Evolutionary conservation across 2,888 invertebrate genomes (phyloP), one percentile per base, ranked within the genome.

Genomic region (Tipula unca): DNA sequence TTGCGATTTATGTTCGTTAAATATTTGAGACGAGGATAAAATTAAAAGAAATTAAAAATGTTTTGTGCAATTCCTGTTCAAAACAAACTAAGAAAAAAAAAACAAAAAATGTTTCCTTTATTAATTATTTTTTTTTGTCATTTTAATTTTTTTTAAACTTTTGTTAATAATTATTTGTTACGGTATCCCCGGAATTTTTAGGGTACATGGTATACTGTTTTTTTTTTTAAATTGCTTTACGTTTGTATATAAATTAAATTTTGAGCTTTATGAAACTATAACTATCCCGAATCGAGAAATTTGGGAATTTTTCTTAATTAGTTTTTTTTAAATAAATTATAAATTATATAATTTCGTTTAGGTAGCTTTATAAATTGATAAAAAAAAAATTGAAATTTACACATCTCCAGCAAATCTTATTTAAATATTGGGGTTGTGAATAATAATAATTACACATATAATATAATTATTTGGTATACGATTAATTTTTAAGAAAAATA

Each of bases 1-100:
- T 39, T 86, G 86, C 82, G 86, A 86, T 84, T 84, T 86, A 48
- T 86, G 86, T 85, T 86, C 86, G 54, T 84, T 86, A 54, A 86
- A 86, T 69, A 85, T 86, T 36, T 86, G 84, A 86, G 25, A 69
- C 69, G 69, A 69, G 69, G 69, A 69, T 69, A 69, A 69, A 69
- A 69, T 6, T 69, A 69, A 69, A 25, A 69, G 69, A 69, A 69
- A 69, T 69, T 69, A 25, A 69, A 69, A 25, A 48, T 3, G 10
- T 25, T 25, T 69, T 69, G 20, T 69, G 48, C 17, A 25, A 69
- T 69, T 69, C 25, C 69, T 25, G 25, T 69, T 69, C 3, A 25
- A 69, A 69, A 8, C 69, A 25, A 20, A 69, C 25, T 69, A 69
- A 69, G 25, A 69, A 69, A 20, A 20, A 8, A 69, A 14, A 48